These are phyloP conservation scores for Crematogaster levior DNA, from an alignment of 2,888 invertebrate species.

Conservation along the genomic window DNA sequence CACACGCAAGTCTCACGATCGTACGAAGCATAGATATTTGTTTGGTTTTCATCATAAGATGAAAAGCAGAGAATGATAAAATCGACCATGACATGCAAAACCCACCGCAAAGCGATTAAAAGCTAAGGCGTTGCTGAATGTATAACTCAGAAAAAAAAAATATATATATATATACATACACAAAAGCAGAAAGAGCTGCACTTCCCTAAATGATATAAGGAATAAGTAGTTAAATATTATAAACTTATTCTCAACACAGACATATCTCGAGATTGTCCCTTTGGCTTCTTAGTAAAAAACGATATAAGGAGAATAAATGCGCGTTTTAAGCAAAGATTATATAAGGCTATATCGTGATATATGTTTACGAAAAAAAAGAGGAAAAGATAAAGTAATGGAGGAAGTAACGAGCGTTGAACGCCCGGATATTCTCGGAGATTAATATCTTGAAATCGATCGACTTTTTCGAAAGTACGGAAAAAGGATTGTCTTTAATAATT, in stretches of 20 bases:
- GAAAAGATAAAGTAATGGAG: constrained; percentile 8
- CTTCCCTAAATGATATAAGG: constrained; percentile 49
- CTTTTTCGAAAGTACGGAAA: constrained; percentile 3
- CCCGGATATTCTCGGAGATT: constrained; percentile 9
- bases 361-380: constrained; percentile 4
- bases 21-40: constrained; percentile 52
- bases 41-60: constrained; percentile 59
- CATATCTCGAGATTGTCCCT: constrained; percentile 82
- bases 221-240: constrained; percentile 57
- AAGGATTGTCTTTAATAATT: constrained; percentile 10
- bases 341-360: constrained; percentile 35
- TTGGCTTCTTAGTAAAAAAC: constrained; percentile 77
- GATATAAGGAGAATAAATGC: constrained; percentile 56
- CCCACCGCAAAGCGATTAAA: background rate
- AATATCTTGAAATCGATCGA: constrained; percentile 3
- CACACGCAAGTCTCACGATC: constrained; percentile 49
- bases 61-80: background rate
- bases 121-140: constrained; percentile 19
- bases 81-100: constrained; percentile 14
- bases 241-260: constrained; percentile 73
- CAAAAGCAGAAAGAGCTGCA: constrained; percentile 22
- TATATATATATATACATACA: constrained; percentile 12
- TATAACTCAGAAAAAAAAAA: constrained; percentile 25
- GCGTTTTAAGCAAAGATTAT: constrained; percentile 63
- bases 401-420: constrained; percentile 32